These are phyloP conservation scores for Eupithecia pulchellata DNA, from an alignment of 2,888 invertebrate genomes.

Conservation along the genomic window DNA sequence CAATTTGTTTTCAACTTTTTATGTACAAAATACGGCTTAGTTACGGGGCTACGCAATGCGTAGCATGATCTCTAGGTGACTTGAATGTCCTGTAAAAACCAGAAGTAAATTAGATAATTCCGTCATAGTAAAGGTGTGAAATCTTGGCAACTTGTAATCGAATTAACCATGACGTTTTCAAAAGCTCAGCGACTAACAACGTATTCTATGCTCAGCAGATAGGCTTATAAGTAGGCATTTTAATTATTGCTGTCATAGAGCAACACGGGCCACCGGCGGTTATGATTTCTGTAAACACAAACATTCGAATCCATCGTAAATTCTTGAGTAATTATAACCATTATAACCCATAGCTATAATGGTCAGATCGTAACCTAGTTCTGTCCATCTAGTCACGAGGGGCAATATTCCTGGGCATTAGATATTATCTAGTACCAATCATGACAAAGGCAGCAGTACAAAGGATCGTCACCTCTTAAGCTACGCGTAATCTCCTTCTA, in stretches of 20 bases:
- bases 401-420: background rate
- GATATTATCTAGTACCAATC: background rate
- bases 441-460: background rate
- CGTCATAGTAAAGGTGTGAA: background rate
- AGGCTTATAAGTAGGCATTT: background rate
- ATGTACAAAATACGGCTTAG: slow-evolving; percentile 20
- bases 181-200: background rate
- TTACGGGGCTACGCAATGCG: slow-evolving; percentile 30
- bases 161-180: background rate
- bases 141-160: background rate
- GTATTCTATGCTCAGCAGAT: background rate
- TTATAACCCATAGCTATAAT: background rate
- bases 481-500: background rate
- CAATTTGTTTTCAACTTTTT: slow-evolving; percentile 27
- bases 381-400: background rate
- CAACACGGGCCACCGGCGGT: too few relatives aligned
- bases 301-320: background rate
- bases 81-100: too few relatives aligned
- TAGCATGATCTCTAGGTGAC: too few relatives aligned
- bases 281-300: background rate
- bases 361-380: background rate
- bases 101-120: too few relatives aligned
- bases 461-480: too few relatives aligned
- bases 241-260: background rate
- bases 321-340: background rate